Percentiles rank a stretch among this genome's conserved stretches.
These are phyloP conservation scores for Agelastica alni DNA, from an alignment of 2,888 invertebrate genomes.

Conservation along the genomic window DNA sequence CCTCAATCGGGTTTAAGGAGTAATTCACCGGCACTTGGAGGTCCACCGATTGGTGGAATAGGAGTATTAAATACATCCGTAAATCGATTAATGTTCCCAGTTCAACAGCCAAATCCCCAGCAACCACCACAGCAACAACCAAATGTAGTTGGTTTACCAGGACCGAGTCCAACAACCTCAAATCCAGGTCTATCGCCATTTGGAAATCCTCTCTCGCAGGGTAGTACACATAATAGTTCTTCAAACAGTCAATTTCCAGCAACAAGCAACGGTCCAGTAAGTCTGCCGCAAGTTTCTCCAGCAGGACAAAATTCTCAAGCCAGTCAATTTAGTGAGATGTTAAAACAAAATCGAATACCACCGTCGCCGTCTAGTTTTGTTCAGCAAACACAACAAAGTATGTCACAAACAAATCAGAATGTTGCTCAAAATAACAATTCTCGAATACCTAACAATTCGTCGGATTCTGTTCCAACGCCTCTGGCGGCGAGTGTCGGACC, in stretches of 20 bases:
- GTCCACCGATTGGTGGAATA: conserved; percentile 34
- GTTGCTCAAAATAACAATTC: conserved; percentile 51
- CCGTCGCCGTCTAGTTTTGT: conserved; percentile 54
- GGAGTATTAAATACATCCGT: conserved; percentile 46
- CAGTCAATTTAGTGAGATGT: conserved; percentile 63
- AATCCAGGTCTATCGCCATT: conserved; percentile 73
- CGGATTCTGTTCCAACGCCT: conserved; percentile 59
- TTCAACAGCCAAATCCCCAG: conserved; percentile 50
- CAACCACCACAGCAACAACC: conserved; percentile 59
- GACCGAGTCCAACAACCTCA: conserved; percentile 75
- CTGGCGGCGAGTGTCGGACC: conserved; percentile 64
- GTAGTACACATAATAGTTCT: conserved; percentile 44
- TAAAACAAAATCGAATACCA: conserved; percentile 60
- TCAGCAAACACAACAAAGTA: conserved; percentile 43
- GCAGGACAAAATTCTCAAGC: conserved; percentile 55
- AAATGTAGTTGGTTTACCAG: conserved; percentile 74
- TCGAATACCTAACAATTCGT: conserved; percentile 49
- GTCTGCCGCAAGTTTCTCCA: conserved; percentile 53
- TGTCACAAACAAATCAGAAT: conserved; percentile 45
- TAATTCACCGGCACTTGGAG: conserved; percentile 68
- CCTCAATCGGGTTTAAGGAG: conserved; percentile 63
- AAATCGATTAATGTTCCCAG: conserved; percentile 51
- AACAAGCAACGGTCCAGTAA: conserved; percentile 56
- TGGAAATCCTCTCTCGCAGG: conserved; percentile 61
- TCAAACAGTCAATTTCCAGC: conserved; percentile 53